Percentiles rank a stretch among this genome's conserved stretches.
These are phyloP conservation scores for Rotaria sp. DNA, from an alignment of 2,888 invertebrate species.

Conservation along the genomic window DNA sequence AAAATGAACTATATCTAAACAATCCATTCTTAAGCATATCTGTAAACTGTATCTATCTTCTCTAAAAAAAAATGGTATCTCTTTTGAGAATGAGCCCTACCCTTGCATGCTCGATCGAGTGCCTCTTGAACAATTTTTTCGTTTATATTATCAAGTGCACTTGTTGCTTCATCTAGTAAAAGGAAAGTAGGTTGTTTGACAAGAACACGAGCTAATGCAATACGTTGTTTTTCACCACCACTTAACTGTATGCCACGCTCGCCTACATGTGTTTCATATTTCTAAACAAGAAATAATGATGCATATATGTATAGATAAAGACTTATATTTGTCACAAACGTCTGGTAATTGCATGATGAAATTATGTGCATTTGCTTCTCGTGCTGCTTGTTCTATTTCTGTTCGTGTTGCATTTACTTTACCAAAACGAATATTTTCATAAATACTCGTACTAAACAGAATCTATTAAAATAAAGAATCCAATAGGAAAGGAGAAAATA, in stretches of 20 bases:
- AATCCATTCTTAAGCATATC: too few relatives aligned
- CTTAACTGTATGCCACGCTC: too few relatives aligned
- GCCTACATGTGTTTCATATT: too few relatives aligned
- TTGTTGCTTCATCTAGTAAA: too few relatives aligned
- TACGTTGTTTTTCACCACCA: too few relatives aligned
- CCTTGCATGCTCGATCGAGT: neutral
- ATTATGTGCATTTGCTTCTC: slow-evolving; percentile 86
- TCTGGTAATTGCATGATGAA: slow-evolving; percentile 68
- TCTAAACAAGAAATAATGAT: slow-evolving; percentile 44
- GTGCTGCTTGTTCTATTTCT: slow-evolving; percentile 74
- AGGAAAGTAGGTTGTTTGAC: too few relatives aligned
- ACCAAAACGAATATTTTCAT: too few relatives aligned
- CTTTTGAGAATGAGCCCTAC: too few relatives aligned
- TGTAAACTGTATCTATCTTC: too few relatives aligned
- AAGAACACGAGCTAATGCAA: too few relatives aligned
- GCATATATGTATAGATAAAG: neutral
- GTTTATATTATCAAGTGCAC: slow-evolving; percentile 88
- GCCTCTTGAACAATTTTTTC: slow-evolving; percentile 61
- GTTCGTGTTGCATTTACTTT: slow-evolving; percentile 65
- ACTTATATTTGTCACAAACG: neutral
- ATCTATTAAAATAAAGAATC: slow-evolving; percentile 63
- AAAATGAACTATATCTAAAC: too few relatives aligned
- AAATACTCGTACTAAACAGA: slow-evolving; percentile 90
- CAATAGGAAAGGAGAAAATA: slow-evolving; percentile 65
- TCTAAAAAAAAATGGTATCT: too few relatives aligned